phyloP scores from a whole-genome alignment of 2,113 vertebrate species.

The Anarrhichthys ocellatus region DNA sequence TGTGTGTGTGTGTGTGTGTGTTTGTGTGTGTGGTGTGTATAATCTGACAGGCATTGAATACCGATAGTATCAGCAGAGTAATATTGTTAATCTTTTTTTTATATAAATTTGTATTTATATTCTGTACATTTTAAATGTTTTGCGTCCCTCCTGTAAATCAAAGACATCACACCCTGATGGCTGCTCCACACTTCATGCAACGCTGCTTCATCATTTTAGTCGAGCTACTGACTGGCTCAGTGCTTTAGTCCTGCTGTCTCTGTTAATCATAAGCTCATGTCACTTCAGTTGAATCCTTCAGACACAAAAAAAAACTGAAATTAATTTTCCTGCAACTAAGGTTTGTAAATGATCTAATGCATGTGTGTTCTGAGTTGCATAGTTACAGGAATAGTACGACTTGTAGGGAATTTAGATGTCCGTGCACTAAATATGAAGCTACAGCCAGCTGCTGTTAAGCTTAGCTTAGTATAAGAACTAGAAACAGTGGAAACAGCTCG shows the following conservation, averaged over 20 bases:
- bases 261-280: slow-evolving; percentile 44
- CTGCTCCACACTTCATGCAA: slow-evolving; percentile 47
- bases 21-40: slow-evolving; percentile 27
- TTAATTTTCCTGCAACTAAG: background rate
- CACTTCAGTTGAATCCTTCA: slow-evolving; percentile 41
- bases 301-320: background rate
- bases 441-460: slow-evolving; percentile 7
- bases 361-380: background rate
- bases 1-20: slow-evolving; percentile 19
- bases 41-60: slow-evolving; percentile 40
- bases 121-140: slow-evolving; percentile 48
- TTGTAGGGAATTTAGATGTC: background rate
- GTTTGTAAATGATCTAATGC: background rate
- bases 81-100: slow-evolving; percentile 60
- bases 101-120: slow-evolving; percentile 75
- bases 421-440: background rate
- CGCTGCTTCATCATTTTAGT: slow-evolving; percentile 63
- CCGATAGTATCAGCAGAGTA: slow-evolving; percentile 20
- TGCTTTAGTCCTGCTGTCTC: slow-evolving; percentile 70
- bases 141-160: slow-evolving; percentile 36
- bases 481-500: background rate
- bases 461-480: background rate
- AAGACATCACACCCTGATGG: slow-evolving; percentile 60
- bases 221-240: slow-evolving; percentile 51
- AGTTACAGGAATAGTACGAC: background rate